A percentile compares a stretch with the other conserved stretches of the same genome.
phyloP scores from a whole-genome alignment of 2,797 vertebrate genomes.

The Fratercula arctica region DNA sequence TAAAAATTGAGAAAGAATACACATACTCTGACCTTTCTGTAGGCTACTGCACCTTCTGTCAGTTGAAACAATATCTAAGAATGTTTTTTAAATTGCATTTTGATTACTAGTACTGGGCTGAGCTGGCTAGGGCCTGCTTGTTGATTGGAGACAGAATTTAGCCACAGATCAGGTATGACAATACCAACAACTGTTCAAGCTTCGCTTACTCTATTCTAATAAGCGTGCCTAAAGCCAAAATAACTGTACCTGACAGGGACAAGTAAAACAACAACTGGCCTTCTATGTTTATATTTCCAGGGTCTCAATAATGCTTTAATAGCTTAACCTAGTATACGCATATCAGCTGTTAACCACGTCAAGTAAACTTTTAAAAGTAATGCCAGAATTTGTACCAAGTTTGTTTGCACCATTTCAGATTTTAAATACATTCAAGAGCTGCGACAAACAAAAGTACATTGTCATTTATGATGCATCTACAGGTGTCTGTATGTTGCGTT shows the following conservation, averaged over 20 bases:
- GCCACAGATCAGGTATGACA: background rate
- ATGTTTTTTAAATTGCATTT: background rate
- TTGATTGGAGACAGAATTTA: background rate
- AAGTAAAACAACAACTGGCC: background rate
- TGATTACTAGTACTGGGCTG: background rate
- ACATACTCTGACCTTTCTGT: background rate
- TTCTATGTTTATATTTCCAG: background rate
- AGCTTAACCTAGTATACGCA: background rate
- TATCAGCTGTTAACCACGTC: background rate
- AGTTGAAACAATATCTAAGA: background rate
- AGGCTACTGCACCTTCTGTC: background rate
- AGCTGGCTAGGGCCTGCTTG: background rate
- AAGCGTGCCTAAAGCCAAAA: background rate
- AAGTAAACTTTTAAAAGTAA: background rate
- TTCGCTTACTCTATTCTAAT: background rate
- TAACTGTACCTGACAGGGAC: background rate
- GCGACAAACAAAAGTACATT: background rate
- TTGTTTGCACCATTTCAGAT: background rate
- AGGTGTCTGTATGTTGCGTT: background rate
- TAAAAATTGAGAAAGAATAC: background rate
- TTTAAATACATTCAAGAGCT: background rate
- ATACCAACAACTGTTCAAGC: background rate
- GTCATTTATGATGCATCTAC: accelerated
- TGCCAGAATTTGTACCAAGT: background rate
- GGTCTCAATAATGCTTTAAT: background rate